A percentile compares a stretch with the other conserved stretches of the same genome.
Evolutionary conservation across 2,888 invertebrate genomes (phyloP).

Genomic region (Allygus modestus): DNA sequence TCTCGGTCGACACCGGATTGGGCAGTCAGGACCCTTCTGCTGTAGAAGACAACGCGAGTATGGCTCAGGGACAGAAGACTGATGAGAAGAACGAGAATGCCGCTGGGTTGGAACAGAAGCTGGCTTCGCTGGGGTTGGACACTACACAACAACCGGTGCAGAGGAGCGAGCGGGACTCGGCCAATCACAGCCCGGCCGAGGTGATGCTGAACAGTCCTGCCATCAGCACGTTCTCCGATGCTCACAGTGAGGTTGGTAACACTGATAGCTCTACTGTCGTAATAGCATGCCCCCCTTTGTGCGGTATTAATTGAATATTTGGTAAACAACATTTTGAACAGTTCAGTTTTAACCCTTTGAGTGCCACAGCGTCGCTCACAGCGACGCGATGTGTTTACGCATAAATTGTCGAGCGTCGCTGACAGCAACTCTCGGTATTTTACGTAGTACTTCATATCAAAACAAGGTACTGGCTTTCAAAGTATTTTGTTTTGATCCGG

Average conservation of each 20-base stretch:
- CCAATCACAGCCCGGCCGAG: slow-evolving; percentile 85
- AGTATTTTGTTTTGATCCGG: no score
- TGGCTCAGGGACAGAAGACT: slow-evolving; percentile 49
- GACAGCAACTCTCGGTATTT: no score
- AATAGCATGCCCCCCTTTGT: slow-evolving; percentile 3
- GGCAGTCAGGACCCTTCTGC: slow-evolving; percentile 40
- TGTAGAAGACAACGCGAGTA: slow-evolving; percentile 7
- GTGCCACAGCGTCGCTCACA: no score
- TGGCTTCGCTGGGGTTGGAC: slow-evolving; percentile 68
- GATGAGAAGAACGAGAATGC: slow-evolving; percentile 11
- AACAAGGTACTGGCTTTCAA: no score
- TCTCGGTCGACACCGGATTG: slow-evolving; percentile 28
- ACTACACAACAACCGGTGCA: slow-evolving; percentile 55
- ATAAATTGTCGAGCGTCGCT: no score
- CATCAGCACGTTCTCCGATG: slow-evolving; percentile 83
- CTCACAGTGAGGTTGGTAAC: slow-evolving; percentile 80
- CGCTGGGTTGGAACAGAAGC: slow-evolving; percentile 66
- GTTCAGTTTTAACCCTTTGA: no score
- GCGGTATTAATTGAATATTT: slow-evolving; percentile 70
- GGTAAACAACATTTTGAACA: no score
- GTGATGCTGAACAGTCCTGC: slow-evolving; percentile 83
- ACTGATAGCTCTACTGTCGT: neutral
- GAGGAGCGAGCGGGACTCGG: slow-evolving; percentile 80
- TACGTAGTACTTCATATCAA: no score
- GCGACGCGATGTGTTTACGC: no score